phyloP scores from a whole-genome alignment of 2,888 invertebrate species.

The Lithophane socia region DNA sequence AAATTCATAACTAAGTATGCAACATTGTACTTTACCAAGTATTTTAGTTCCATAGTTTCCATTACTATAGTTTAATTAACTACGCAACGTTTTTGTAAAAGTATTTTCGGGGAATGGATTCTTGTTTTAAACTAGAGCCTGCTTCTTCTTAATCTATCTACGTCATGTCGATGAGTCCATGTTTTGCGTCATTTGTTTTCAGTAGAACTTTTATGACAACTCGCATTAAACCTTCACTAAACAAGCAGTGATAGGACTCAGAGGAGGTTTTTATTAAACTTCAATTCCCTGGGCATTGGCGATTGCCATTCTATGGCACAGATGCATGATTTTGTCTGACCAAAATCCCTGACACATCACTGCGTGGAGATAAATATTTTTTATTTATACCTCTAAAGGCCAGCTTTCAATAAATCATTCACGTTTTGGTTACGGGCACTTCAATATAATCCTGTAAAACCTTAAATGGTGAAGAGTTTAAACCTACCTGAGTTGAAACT shows the following conservation, averaged over 20 bases:
- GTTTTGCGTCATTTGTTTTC: not conserved
- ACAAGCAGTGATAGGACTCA: not conserved
- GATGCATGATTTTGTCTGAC: too few species aligned
- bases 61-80: not conserved
- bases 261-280: not conserved
- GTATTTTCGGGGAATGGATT: not conserved
- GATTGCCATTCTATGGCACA: not conserved
- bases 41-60: not conserved
- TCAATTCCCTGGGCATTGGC: not conserved
- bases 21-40: not conserved
- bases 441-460: constrained; percentile 52
- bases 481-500: constrained; percentile 87
- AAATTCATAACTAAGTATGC: not conserved
- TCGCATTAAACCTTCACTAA: not conserved
- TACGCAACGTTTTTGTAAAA: not conserved
- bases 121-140: not conserved
- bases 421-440: constrained; percentile 43
- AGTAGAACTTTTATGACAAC: not conserved
- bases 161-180: not conserved
- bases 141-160: not conserved
- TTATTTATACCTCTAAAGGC: constrained; percentile 14
- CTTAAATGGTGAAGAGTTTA: constrained; percentile 45
- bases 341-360: not conserved
- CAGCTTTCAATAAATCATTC: constrained; percentile 52
- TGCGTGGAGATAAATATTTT: constrained; percentile 15